These are phyloP conservation scores for Stegostoma tigrinum DNA, from an alignment of 2,113 vertebrate species.

Conservation along the genomic window DNA sequence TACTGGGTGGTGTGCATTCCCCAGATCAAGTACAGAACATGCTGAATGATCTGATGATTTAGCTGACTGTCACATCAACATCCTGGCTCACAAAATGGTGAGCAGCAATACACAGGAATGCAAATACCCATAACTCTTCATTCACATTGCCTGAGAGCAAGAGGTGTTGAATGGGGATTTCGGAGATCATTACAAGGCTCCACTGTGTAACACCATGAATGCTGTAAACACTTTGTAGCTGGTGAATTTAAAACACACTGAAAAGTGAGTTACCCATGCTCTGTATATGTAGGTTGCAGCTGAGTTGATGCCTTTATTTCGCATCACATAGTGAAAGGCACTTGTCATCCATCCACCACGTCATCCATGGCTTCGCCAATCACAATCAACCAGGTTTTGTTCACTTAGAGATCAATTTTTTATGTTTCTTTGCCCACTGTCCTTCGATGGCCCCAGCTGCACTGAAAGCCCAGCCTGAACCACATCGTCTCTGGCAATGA, in stretches of 20 bases:
- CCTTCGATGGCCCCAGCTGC: slow-evolving; percentile 86
- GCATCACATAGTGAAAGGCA: slow-evolving; percentile 77
- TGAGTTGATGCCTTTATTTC: slow-evolving; percentile 82
- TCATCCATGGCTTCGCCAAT: slow-evolving; percentile 52
- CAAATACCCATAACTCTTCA: background rate
- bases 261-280: slow-evolving; percentile 54
- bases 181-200: background rate
- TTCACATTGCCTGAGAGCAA: background rate
- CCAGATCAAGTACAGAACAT: background rate
- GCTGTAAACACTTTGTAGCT: background rate
- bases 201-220: background rate
- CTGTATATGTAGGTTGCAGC: slow-evolving; percentile 80
- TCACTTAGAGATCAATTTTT: slow-evolving; percentile 43
- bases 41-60: background rate
- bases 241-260: background rate
- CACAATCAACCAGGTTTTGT: slow-evolving; percentile 51
- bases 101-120: background rate
- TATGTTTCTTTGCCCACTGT: slow-evolving; percentile 72
- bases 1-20: background rate
- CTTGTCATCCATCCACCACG: slow-evolving; percentile 89
- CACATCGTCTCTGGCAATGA: slow-evolving; percentile 81
- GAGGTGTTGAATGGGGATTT: background rate
- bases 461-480: slow-evolving; percentile 96
- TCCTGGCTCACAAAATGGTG: background rate
- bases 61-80: background rate